Percentiles rank a stretch among this genome's conserved stretches.
phyloP scores from a whole-genome alignment of 2,888 invertebrate species.

The Lepidonotus clava region DNA sequence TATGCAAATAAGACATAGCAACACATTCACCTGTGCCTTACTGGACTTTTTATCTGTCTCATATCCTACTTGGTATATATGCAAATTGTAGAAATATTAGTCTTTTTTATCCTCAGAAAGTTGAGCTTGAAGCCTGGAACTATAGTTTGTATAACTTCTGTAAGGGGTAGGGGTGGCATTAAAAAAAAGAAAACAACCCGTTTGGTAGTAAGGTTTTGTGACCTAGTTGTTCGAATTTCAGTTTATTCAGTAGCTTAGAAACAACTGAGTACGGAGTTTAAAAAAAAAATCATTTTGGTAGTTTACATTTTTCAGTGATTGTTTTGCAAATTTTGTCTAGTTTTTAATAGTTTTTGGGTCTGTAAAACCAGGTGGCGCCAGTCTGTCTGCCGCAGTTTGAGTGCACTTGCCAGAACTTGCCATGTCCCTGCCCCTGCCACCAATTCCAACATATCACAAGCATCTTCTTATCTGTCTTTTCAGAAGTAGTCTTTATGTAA shows the following conservation, averaged over 20 bases:
- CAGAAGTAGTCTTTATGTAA: too few relatives aligned
- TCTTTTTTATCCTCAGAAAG: not conserved
- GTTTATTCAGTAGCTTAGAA: too few relatives aligned
- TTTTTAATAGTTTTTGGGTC: not conserved
- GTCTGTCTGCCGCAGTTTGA: too few relatives aligned
- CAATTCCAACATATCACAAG: slow-evolving; percentile 46
- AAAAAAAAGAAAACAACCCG: too few relatives aligned
- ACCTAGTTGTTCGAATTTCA: too few relatives aligned
- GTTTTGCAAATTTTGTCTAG: not conserved
- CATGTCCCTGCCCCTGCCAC: slow-evolving; percentile 46
- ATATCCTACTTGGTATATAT: slow-evolving; percentile 25
- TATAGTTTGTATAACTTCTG: slow-evolving; percentile 18
- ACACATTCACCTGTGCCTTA: slow-evolving; percentile 39
- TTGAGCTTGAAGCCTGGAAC: not conserved
- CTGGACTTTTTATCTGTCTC: slow-evolving; percentile 24
- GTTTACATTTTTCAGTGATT: not conserved
- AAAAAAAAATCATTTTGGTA: too few relatives aligned
- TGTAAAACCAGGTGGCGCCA: not conserved
- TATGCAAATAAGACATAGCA: slow-evolving; percentile 23
- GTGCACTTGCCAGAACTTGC: slow-evolving; percentile 32
- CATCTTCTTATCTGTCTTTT: slow-evolving; percentile 6
- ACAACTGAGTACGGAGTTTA: too few relatives aligned
- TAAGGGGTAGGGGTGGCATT: slow-evolving; percentile 53
- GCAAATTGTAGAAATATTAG: not conserved
- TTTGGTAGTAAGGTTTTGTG: too few relatives aligned